Conservation (phyloP, 2,888 invertebrate species). For the Agonum fuliginosum region DNA sequence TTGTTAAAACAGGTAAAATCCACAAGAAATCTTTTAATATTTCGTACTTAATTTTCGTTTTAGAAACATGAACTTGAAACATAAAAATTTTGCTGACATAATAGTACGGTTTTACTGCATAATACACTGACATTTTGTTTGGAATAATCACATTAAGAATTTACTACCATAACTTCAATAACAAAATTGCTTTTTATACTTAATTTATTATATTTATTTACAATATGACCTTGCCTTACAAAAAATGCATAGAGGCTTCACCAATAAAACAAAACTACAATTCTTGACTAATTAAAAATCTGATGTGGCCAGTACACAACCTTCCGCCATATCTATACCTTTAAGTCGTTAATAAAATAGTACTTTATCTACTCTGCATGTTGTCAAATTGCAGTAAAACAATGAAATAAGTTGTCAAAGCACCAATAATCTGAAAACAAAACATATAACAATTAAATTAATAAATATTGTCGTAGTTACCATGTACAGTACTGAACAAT, state of each 20-base stretch:
- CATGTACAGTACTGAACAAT: conserved; percentile 16
- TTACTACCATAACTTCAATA: no score
- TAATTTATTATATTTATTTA: no score
- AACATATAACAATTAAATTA: background rate
- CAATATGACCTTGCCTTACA: no score
- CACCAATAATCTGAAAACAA: conserved; percentile 3
- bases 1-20: background rate
- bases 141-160: no score
- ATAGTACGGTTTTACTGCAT: conserved; percentile 23
- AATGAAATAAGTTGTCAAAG: conserved; percentile 1
- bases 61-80: background rate
- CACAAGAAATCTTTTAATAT: conserved; percentile 11
- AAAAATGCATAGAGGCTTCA: no score
- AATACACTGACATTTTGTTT: background rate
- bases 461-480: conserved; percentile 3
- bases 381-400: conserved; percentile 29
- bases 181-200: no score
- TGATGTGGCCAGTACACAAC: no score
- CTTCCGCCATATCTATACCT: no score
- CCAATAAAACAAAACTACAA: no score
- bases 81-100: conserved; percentile 38
- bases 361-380: background rate
- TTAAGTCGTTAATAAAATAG: no score
- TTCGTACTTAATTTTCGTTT: background rate
- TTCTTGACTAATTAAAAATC: no score